These are phyloP conservation scores for Drosophila pruinosa DNA, from an alignment of 1,140 invertebrate genomes.

Conservation along the genomic window DNA sequence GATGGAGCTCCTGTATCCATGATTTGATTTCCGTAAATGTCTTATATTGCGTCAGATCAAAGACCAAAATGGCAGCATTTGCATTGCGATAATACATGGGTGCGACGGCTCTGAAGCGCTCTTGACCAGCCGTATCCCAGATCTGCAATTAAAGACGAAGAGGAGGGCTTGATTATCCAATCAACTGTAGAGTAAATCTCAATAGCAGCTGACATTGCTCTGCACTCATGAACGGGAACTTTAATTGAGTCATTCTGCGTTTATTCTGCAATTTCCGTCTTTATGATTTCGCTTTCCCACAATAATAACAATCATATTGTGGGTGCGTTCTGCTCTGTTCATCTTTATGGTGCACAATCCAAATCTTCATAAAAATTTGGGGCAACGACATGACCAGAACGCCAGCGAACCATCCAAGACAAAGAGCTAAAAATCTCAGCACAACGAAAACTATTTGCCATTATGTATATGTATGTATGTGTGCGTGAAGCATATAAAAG, in stretches of 20 bases:
- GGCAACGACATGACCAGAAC: constrained; percentile 68
- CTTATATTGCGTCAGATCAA: constrained; percentile 90
- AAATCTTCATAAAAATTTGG: constrained; percentile 73
- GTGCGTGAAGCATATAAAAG: constrained; percentile 37
- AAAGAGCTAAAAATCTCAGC: constrained; percentile 47
- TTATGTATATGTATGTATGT: background rate
- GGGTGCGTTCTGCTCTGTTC: constrained; percentile 9
- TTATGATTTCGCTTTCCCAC: constrained; percentile 58
- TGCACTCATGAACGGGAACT: constrained; percentile 39
- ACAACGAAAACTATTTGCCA: constrained; percentile 37
- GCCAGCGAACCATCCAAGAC: constrained; percentile 41
- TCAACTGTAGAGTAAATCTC: constrained; percentile 10
- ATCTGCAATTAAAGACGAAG: constrained; percentile 84
- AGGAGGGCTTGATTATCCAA: constrained; percentile 7
- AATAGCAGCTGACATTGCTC: background rate
- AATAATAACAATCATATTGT: constrained; percentile 74
- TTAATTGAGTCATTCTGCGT: constrained; percentile 70
- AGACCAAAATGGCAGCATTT: constrained; percentile 93
- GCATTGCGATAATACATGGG: constrained; percentile 97
- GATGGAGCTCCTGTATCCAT: constrained; percentile 91
- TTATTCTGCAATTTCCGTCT: constrained; percentile 65
- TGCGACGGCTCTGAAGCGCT: constrained; percentile 92
- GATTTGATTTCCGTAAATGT: constrained; percentile 90
- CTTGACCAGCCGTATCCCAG: constrained; percentile 96
- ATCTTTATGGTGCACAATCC: constrained; percentile 55